phyloP scores from a whole-genome alignment of 2,797 vertebrate genomes.

The Melanitta fusca region DNA sequence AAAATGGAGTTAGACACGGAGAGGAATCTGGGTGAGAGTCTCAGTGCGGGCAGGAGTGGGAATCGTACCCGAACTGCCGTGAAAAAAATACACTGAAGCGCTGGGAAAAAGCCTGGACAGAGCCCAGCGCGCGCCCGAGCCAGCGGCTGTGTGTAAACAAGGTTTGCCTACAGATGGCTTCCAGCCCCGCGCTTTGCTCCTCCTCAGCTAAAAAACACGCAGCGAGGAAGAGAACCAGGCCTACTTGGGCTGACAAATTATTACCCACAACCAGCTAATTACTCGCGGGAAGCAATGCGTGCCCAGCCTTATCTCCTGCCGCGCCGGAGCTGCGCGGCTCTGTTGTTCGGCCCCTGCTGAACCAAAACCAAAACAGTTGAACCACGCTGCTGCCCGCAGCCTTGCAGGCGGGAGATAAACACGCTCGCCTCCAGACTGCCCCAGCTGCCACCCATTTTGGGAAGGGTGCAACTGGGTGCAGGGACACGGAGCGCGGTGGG shows the following conservation, averaged over 20 bases:
- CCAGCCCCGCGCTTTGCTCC: not conserved
- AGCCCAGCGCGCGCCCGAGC: not conserved
- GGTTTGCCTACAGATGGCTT: not conserved
- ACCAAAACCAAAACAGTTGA: not conserved
- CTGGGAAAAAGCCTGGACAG: not conserved
- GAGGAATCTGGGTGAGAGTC: not conserved
- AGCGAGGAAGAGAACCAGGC: not conserved
- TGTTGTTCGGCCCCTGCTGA: not conserved
- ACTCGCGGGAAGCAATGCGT: fast-evolving
- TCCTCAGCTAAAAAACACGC: not conserved
- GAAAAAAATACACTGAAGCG: not conserved
- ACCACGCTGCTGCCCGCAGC: not conserved
- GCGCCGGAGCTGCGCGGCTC: not conserved
- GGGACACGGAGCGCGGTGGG: not conserved
- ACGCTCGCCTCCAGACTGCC: no score
- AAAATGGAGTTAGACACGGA: fast-evolving
- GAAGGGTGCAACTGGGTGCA: not conserved
- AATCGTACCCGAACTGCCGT: not conserved
- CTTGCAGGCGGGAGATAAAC: not conserved
- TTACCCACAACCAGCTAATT: not conserved
- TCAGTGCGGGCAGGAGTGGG: fast-evolving
- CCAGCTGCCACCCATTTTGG: not conserved
- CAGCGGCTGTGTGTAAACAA: fast-evolving
- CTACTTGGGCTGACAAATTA: not conserved
- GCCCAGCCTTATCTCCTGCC: not conserved